These are phyloP conservation scores for Carabus problematicus DNA, from an alignment of 2,888 invertebrate genomes.

Conservation along the genomic window DNA sequence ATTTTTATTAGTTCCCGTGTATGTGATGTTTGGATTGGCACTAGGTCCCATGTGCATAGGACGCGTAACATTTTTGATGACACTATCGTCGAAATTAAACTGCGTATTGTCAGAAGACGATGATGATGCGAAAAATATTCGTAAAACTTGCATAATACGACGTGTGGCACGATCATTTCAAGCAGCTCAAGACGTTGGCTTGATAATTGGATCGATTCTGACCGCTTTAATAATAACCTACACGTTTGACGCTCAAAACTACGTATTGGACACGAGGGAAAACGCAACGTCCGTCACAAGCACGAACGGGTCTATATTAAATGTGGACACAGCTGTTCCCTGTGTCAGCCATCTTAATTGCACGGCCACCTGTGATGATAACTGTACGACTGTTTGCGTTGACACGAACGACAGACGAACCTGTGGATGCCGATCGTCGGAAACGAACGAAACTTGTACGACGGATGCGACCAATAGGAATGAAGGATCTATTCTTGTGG, in stretches of 20 bases:
- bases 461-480: not conserved
- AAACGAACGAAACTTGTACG: slow-evolving; percentile 21
- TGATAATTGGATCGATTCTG: slow-evolving; percentile 63
- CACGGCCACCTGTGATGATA: not conserved
- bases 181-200: slow-evolving; percentile 65
- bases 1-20: slow-evolving; percentile 63
- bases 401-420: not conserved
- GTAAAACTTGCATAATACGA: slow-evolving; percentile 58
- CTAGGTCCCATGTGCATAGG: slow-evolving; percentile 58
- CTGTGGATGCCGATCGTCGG: not conserved
- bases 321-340: slow-evolving; percentile 5
- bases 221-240: slow-evolving; percentile 14
- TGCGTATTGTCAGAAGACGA: slow-evolving; percentile 59
- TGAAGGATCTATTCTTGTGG: not conserved
- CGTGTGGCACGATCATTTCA: slow-evolving; percentile 64
- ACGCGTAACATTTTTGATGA: slow-evolving; percentile 57
- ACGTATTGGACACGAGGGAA: slow-evolving; percentile 1
- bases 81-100: slow-evolving; percentile 58
- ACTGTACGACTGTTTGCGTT: not conserved
- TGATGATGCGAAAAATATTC: slow-evolving; percentile 53
- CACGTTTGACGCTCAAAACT: slow-evolving; percentile 19
- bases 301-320: not conserved
- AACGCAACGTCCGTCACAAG: slow-evolving; percentile 1
- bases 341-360: slow-evolving; percentile 9
- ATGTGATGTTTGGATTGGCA: slow-evolving; percentile 65